Percentiles rank a stretch among this genome's conserved stretches.
Conservation (phyloP, 1,140 invertebrate genomes). For the Liolophura sinensis region DNA sequence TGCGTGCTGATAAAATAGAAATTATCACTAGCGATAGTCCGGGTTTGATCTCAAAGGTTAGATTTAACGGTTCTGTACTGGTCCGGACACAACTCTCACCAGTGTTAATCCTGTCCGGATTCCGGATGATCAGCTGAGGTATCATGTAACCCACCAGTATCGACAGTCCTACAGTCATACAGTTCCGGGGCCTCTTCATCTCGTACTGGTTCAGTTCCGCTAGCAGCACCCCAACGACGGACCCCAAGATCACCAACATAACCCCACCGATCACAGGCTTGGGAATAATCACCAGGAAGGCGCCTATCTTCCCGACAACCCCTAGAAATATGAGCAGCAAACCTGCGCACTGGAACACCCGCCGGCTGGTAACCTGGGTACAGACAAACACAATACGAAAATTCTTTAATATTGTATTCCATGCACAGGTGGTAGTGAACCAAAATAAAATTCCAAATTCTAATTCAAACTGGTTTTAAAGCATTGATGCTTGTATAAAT, state of each 20-base stretch:
- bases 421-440: too few species aligned
- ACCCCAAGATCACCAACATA: slow-evolving; percentile 84
- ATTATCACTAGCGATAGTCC: too few species aligned
- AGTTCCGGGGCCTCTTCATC: slow-evolving; percentile 78
- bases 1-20: too few species aligned
- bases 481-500: too few species aligned
- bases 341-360: slow-evolving; percentile 82
- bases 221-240: slow-evolving; percentile 57
- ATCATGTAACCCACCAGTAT: slow-evolving; percentile 81
- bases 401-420: too few species aligned
- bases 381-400: neutral
- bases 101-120: slow-evolving; percentile 52
- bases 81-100: too few species aligned
- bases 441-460: too few species aligned
- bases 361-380: slow-evolving; percentile 76
- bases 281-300: slow-evolving; percentile 85
- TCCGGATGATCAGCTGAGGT: slow-evolving; percentile 68
- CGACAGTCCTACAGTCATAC: slow-evolving; percentile 87
- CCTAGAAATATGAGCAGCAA: slow-evolving; percentile 78
- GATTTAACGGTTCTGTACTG: too few species aligned
- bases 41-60: too few species aligned
- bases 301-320: slow-evolving; percentile 71
- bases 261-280: slow-evolving; percentile 86
- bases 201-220: slow-evolving; percentile 84
- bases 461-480: too few species aligned